phyloP scores from a whole-genome alignment of 1,140 invertebrate genomes.

The Lepidurus apus region DNA sequence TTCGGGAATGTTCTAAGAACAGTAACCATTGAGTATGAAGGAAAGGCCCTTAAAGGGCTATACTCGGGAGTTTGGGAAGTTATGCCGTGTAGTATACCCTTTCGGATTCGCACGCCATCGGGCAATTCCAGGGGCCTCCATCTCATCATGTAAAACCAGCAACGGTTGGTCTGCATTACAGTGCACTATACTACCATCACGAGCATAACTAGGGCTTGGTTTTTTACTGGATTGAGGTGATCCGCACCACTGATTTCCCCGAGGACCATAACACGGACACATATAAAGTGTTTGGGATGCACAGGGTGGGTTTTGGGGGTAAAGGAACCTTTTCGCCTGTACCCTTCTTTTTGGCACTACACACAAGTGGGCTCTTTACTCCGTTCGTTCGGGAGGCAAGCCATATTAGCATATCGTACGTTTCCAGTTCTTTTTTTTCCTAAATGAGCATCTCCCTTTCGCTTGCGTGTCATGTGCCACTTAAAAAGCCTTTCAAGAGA shows the following conservation, averaged over 20 bases:
- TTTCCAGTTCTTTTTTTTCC: neutral
- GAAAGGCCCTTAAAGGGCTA: neutral
- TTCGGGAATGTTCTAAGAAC: neutral
- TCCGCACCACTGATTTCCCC: slow-evolving; percentile 11
- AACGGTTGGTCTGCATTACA: slow-evolving; percentile 13
- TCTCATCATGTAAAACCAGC: slow-evolving; percentile 7
- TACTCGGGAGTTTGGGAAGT: neutral
- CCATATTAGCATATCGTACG: slow-evolving; percentile 2
- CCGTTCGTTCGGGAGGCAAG: neutral
- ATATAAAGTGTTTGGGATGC: neutral
- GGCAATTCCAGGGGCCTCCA: neutral
- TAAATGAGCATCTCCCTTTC: neutral
- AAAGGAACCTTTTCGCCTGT: slow-evolving; percentile 9
- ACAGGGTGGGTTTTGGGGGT: slow-evolving; percentile 6
- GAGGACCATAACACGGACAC: neutral
- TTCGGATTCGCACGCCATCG: slow-evolving; percentile 11
- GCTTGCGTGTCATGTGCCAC: slow-evolving; percentile 7
- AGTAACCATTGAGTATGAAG: neutral
- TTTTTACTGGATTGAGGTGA: slow-evolving; percentile 10
- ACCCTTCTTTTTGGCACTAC: neutral
- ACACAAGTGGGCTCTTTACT: neutral
- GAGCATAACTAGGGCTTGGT: slow-evolving; percentile 14
- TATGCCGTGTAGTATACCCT: neutral
- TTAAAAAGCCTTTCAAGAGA: slow-evolving; percentile 3
- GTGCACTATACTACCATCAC: neutral